phyloP scores from a whole-genome alignment of 2,888 invertebrate genomes.

The Hypselothyrea guttata region DNA sequence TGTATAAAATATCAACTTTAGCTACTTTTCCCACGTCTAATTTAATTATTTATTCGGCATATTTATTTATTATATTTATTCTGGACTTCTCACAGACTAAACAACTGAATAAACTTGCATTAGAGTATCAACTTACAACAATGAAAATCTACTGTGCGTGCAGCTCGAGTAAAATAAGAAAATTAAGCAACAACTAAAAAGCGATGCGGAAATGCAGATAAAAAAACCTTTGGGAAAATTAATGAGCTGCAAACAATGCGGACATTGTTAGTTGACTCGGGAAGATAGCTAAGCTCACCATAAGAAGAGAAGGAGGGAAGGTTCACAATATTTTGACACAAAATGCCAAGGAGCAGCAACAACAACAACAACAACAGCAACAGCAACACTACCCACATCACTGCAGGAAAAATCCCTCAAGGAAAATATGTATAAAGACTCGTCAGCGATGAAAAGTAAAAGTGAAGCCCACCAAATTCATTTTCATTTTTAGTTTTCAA shows the following conservation, averaged over 20 bases:
- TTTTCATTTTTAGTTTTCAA: conserved; percentile 23
- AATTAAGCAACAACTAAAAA: conserved; percentile 25
- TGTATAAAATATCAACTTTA: too few species aligned
- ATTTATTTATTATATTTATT: too few species aligned
- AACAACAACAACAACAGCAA: conserved; percentile 10
- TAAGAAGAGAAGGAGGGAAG: conserved; percentile 2
- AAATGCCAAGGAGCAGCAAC: conserved; percentile 49
- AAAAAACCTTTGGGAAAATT: conserved; percentile 69
- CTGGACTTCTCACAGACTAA: too few species aligned
- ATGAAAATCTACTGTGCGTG: conserved; percentile 50
- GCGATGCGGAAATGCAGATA: conserved; percentile 75
- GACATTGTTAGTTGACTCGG: conserved; percentile 59
- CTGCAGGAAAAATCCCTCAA: conserved; percentile 34
- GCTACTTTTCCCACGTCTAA: too few species aligned
- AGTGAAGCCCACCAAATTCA: conserved; percentile 34
- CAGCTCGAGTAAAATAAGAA: conserved; percentile 25
- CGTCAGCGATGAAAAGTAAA: conserved; percentile 43
- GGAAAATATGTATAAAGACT: too few species aligned
- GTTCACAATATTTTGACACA: conserved; percentile 59
- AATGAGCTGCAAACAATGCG: conserved; percentile 75
- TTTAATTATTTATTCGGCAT: neutral
- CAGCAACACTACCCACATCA: neutral
- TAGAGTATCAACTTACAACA: conserved; percentile 1
- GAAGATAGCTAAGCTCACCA: neutral
- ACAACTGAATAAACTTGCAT: too few species aligned